phyloP scores from a whole-genome alignment of 2,888 invertebrate genomes.

The Sphinx pinastri region DNA sequence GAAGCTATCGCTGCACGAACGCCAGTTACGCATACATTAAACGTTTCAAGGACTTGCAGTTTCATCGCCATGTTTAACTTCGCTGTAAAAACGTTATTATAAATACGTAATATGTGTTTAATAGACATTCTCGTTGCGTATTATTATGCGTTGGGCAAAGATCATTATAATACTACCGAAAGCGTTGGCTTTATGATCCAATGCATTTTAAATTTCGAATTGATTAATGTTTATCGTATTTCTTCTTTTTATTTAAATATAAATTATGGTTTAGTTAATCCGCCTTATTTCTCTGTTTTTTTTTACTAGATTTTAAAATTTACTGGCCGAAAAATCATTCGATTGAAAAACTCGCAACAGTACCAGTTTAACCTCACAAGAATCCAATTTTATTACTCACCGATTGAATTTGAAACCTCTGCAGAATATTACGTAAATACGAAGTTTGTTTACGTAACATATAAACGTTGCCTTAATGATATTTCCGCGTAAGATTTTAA shows the following conservation, averaged over 20 bases:
- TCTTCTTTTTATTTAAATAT: too few species aligned
- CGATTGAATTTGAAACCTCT: background rate
- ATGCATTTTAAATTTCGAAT: too few species aligned
- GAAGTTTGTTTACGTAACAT: conserved; percentile 20
- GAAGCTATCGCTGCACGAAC: background rate
- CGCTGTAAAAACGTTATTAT: background rate
- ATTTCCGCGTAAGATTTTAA: conserved; percentile 20
- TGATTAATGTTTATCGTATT: too few species aligned
- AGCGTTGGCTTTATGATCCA: too few species aligned
- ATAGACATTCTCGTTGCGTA: too few species aligned
- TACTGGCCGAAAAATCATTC: background rate
- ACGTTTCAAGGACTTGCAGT: background rate
- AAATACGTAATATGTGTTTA: background rate
- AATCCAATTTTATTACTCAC: conserved; percentile 6
- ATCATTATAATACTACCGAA: too few species aligned
- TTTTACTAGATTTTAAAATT: background rate
- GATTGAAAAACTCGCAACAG: background rate
- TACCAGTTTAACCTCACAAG: background rate
- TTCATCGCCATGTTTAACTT: background rate
- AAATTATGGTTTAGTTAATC: too few species aligned
- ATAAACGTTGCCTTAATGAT: conserved; percentile 17
- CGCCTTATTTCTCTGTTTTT: too few species aligned
- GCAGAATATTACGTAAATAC: conserved; percentile 16
- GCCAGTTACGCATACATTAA: background rate
- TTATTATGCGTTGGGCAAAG: too few species aligned